phyloP scores from a whole-genome alignment of 2,888 invertebrate genomes.

The Lumbricus terrestris region DNA sequence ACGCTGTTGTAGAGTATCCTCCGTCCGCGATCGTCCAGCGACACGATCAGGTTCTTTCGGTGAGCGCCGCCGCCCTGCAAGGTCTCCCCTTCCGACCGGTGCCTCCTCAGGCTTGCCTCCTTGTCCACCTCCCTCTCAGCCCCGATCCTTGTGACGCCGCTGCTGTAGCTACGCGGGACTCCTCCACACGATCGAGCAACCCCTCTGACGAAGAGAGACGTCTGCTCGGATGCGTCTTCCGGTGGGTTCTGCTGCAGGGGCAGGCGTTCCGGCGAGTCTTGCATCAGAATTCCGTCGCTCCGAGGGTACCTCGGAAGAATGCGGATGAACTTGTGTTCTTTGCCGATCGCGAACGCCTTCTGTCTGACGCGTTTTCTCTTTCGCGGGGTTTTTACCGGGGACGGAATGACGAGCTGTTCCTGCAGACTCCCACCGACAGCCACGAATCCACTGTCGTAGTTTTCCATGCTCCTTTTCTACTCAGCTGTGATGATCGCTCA shows the following conservation, averaged over 20 bases:
- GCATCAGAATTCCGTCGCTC: not conserved
- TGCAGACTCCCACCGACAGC: not conserved
- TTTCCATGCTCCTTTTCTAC: not conserved
- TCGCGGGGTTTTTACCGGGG: not conserved
- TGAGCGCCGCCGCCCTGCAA: not conserved
- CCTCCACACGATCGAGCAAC: not conserved
- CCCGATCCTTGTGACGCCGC: not conserved
- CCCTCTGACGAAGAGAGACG: not conserved
- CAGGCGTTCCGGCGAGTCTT: not conserved
- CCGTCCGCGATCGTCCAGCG: not conserved
- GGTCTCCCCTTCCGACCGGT: not conserved
- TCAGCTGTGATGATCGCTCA: not conserved
- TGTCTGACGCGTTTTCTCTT: not conserved
- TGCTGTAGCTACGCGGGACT: not conserved
- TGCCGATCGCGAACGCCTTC: not conserved
- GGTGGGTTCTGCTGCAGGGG: not conserved
- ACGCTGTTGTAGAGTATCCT: not conserved
- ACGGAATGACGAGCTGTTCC: not conserved
- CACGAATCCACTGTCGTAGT: not conserved
- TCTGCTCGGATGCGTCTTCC: not conserved
- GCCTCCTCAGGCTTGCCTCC: not conserved
- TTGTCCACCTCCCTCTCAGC: not conserved
- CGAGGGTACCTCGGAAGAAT: not conserved
- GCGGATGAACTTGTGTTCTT: not conserved
- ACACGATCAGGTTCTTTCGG: not conserved